Percentiles rank a stretch among this genome's conserved stretches.
Conservation (phyloP, 2,113 vertebrate genomes). For the Probosciger aterrimus region DNA sequence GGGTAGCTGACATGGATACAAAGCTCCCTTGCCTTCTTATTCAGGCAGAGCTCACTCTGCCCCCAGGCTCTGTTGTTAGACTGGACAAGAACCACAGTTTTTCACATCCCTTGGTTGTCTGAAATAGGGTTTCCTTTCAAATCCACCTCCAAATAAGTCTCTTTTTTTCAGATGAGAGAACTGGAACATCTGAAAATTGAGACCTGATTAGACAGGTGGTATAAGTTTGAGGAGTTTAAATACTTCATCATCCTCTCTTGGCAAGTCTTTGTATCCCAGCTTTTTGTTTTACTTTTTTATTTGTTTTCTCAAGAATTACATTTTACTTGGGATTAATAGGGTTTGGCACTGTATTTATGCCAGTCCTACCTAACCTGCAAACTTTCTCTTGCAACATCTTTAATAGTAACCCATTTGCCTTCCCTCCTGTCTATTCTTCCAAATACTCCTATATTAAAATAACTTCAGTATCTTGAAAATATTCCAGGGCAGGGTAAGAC, state of each 20-base stretch:
- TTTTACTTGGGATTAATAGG: neutral
- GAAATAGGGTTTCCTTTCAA: neutral
- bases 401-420: neutral
- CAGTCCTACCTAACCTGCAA: neutral
- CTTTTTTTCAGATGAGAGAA: neutral
- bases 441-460: neutral
- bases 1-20: neutral
- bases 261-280: neutral
- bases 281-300: neutral
- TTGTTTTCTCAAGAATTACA: neutral
- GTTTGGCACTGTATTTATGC: neutral
- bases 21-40: neutral
- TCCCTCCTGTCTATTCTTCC: neutral
- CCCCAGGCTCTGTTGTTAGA: neutral
- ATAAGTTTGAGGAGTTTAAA: neutral
- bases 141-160: neutral
- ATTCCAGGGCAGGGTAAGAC: neutral
- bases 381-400: neutral
- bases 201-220: neutral
- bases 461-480: neutral
- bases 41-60: neutral
- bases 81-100: neutral
- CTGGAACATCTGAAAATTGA: neutral
- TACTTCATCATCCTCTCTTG: neutral
- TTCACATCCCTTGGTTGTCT: neutral